A percentile compares a stretch with the other conserved stretches of the same genome.
Conservation (phyloP, 2,888 invertebrate genomes). For the Polyommatus iphigenia region DNA sequence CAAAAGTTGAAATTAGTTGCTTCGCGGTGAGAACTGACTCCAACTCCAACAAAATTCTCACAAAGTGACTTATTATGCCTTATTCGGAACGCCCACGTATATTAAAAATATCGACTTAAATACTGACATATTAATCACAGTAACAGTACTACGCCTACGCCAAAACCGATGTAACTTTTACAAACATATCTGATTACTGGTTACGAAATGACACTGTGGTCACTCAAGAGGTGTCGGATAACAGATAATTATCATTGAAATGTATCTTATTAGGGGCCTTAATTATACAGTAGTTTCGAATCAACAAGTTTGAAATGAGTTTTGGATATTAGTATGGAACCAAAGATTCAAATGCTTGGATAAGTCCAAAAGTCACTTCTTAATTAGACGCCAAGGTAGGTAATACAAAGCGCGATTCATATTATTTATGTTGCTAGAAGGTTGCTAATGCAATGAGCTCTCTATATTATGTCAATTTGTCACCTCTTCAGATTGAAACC, state of each 20-base stretch:
- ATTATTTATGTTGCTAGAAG: too few species aligned
- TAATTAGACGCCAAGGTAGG: too few species aligned
- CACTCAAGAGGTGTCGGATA: constrained; percentile 4
- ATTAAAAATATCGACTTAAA: constrained; percentile 1
- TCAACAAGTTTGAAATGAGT: neutral
- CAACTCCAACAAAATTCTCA: neutral
- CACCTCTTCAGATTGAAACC: too few species aligned
- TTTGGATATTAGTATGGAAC: neutral
- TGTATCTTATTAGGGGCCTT: neutral
- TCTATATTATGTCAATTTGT: too few species aligned
- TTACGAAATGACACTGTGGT: neutral
- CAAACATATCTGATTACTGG: constrained; percentile 2
- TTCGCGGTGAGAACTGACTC: neutral
- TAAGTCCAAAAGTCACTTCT: neutral
- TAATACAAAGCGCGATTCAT: too few species aligned
- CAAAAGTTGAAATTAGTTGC: neutral
- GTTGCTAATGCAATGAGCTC: too few species aligned
- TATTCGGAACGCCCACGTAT: neutral
- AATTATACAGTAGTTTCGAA: neutral
- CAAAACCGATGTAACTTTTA: constrained; percentile 8
- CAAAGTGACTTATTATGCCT: neutral
- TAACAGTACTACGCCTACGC: constrained; percentile 13
- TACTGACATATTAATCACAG: constrained; percentile 7
- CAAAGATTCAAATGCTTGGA: neutral
- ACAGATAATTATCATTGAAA: neutral